Conservation (phyloP, 2,888 invertebrate species). For the Gandaritis pyraliata region DNA sequence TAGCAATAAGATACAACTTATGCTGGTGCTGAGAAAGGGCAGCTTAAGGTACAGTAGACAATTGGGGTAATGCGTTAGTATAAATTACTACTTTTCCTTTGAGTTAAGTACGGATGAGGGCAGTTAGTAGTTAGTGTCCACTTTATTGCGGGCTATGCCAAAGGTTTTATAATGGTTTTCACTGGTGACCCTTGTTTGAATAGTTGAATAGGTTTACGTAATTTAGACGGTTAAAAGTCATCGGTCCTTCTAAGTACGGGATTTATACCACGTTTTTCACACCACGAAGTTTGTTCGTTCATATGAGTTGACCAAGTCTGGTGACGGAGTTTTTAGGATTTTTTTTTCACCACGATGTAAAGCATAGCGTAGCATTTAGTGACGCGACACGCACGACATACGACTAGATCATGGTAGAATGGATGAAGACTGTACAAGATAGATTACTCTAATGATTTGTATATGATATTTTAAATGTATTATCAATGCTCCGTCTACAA, state of each 20-base stretch:
- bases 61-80: constrained; percentile 76
- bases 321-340: too few species aligned
- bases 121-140: constrained; percentile 69
- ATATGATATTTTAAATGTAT: too few species aligned
- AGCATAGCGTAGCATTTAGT: too few species aligned
- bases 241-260: background rate
- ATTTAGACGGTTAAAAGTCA: constrained; percentile 8
- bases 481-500: too few species aligned
- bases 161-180: constrained; percentile 42
- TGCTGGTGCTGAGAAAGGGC: constrained; percentile 20
- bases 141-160: constrained; percentile 51
- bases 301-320: too few species aligned
- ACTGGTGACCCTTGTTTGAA: constrained; percentile 39
- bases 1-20: constrained; percentile 40
- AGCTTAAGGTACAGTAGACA: constrained; percentile 61
- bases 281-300: too few species aligned
- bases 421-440: too few species aligned
- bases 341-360: too few species aligned
- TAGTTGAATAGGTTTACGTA: constrained; percentile 21
- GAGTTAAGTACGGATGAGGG: constrained; percentile 72
- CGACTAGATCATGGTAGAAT: too few species aligned
- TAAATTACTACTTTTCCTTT: constrained; percentile 80
- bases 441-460: too few species aligned
- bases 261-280: too few species aligned
- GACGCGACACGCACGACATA: too few species aligned